Evolutionary conservation across 2,113 vertebrate genomes (phyloP), one percentile per base, ranked within the genome.

Genomic region (Zosterops pallidus): DNA sequence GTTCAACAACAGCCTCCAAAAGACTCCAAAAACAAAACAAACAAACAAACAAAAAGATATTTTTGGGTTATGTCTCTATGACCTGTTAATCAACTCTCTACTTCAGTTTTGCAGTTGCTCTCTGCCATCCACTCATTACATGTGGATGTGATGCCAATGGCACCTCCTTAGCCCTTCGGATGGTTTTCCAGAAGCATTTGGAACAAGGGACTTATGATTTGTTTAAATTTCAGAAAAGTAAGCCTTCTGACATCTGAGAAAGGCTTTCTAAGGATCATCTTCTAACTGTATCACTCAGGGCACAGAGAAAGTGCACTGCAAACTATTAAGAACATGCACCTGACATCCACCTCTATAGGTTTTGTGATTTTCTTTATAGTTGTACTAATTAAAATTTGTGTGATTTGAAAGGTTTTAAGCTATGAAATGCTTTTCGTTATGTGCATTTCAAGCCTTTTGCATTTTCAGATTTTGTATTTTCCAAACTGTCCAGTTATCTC

Each of bases 41-140:
- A 39, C 11, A 13, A n/a, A n/a, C 33, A 56, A 33, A 15, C 31
- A 5, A 47, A 47, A 23, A 46, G 2, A 12, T 49, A 42, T 60
- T 65, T 56, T 62, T 15, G 1, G 0, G 46, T 82, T 46, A 44
- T 7, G 23, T 53, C 24, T 12, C 16, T 72, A 8, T 44, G 39
- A 29, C 11, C 17, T 55, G 6, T 47, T 52, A 60, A 42, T 39
- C 21, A 64, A 16, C 41, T 68, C 14, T 60, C 4, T n/a, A 6
- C n/a, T 69, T 85, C 39, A 16, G 24, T 85, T 82, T 75, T 60
- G 56, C 47, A 70, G 31, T 50, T 74, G n/a, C 31, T 49, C 10
- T 29, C 33, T 6, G 1, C 7, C 11, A 35, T 37, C 12, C 28
- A 31, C 31, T 52, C 2, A 0, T 26, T n/a, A 35, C 6, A 33